Conservation (phyloP, 2,113 vertebrate genomes). For the Zosterops lateralis region DNA sequence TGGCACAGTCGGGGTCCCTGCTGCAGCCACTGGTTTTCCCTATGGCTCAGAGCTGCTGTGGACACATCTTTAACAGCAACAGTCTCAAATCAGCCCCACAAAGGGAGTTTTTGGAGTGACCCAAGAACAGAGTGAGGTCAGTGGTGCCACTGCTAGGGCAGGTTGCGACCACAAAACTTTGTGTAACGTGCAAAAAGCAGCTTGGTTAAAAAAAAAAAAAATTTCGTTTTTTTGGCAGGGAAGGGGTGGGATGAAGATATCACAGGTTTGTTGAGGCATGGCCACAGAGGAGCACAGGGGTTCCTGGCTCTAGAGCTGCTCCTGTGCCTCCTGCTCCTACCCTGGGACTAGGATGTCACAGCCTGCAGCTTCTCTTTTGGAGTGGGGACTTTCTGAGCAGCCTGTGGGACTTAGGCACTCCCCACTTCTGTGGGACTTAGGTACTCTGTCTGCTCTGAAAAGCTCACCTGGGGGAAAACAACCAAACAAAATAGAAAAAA, state of each 20-base stretch:
- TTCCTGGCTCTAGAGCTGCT: conserved; percentile 58
- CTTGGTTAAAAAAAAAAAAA: background rate
- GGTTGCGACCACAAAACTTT: background rate
- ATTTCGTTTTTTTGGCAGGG: background rate
- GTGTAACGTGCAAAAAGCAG: background rate
- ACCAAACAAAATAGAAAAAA: background rate
- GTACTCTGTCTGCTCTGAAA: background rate
- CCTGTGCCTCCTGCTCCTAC: background rate
- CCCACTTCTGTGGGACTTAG: fast-evolving
- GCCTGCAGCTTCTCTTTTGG: background rate
- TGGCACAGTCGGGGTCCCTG: background rate
- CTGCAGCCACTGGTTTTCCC: background rate
- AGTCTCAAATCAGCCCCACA: fast-evolving
- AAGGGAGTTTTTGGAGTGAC: background rate
- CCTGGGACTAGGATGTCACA: background rate
- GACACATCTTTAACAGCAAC: fast-evolving
- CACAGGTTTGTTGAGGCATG: background rate
- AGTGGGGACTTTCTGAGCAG: background rate
- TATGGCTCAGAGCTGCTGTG: background rate
- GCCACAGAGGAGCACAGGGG: background rate
- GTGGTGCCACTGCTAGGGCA: background rate
- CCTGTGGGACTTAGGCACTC: background rate
- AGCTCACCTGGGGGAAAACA: background rate
- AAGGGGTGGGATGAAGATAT: background rate
- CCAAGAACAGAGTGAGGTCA: background rate